Evolutionary conservation across 2,888 invertebrate species (phyloP).

Genomic region (Philaethria dido): DNA sequence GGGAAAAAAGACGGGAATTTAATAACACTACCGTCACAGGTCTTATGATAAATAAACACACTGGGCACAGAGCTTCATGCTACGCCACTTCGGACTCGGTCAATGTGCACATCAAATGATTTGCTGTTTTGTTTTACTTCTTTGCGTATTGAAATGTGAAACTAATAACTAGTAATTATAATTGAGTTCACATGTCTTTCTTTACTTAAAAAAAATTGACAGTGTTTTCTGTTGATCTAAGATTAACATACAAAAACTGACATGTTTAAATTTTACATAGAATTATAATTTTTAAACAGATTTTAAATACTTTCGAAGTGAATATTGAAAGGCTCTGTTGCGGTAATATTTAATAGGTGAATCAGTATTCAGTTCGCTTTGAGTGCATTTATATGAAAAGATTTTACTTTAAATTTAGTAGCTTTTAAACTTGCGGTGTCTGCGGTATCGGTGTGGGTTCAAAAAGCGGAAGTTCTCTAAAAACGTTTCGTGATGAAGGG

Average conservation of each 20-base stretch:
- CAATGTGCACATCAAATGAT: not conserved
- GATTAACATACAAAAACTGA: too few species aligned
- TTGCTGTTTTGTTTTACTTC: not conserved
- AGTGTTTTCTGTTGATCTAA: too few species aligned
- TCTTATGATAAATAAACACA: slow-evolving; percentile 58
- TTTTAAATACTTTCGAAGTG: not conserved
- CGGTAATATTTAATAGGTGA: slow-evolving; percentile 22
- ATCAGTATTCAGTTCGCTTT: slow-evolving; percentile 34
- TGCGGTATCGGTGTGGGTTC: slow-evolving; percentile 46
- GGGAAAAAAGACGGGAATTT: slow-evolving; percentile 74
- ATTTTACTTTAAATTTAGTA: slow-evolving; percentile 35
- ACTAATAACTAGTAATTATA: too few species aligned
- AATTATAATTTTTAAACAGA: not conserved
- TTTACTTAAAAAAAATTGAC: too few species aligned
- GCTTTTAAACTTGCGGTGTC: slow-evolving; percentile 42
- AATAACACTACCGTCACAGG: slow-evolving; percentile 72
- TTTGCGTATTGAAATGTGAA: not conserved
- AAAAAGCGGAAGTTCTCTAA: slow-evolving; percentile 71
- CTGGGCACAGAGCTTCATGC: slow-evolving; percentile 31
- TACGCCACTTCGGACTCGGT: not conserved
- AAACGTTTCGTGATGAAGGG: slow-evolving; percentile 70
- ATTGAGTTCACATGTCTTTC: too few species aligned
- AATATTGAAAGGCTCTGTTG: slow-evolving; percentile 10
- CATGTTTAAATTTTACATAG: not conserved
- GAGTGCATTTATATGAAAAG: slow-evolving; percentile 36